Evolutionary conservation across 2,797 vertebrate species (phyloP).

Genomic region (Tokudaia muenninki): DNA sequence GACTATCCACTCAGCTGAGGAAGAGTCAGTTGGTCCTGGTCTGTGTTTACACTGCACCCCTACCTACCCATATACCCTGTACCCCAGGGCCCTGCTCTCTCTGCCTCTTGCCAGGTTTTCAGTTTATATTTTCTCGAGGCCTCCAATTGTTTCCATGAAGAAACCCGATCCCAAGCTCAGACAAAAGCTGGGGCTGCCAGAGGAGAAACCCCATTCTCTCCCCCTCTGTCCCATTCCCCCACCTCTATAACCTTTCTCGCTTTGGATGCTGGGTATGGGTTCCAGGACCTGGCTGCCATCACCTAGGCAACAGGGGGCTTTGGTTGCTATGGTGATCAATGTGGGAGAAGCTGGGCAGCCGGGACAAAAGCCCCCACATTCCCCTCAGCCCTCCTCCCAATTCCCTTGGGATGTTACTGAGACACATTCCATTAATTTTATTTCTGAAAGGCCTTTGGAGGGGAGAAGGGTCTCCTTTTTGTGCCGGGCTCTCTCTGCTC

Average conservation of each 20-base stretch:
- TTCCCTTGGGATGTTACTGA: constrained; percentile 78
- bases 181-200: constrained; percentile 84
- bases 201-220: constrained; percentile 82
- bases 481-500: constrained; percentile 57
- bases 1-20: not conserved
- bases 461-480: constrained; percentile 78
- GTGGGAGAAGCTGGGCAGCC: constrained; percentile 86
- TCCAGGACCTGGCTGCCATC: constrained; percentile 85
- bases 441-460: constrained; percentile 83
- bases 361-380: constrained; percentile 85
- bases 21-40: not conserved
- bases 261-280: constrained; percentile 84
- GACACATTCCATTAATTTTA: constrained; percentile 86
- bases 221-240: constrained; percentile 43
- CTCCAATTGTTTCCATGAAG: constrained; percentile 82
- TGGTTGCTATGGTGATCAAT: constrained; percentile 88
- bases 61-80: not conserved
- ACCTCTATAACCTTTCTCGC: constrained; percentile 70
- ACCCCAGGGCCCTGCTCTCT: constrained; percentile 34
- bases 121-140: constrained; percentile 74
- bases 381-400: constrained; percentile 2
- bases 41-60: constrained; percentile 10
- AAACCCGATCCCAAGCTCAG: constrained; percentile 82
- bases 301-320: constrained; percentile 87
- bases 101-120: constrained; percentile 79